Evolutionary conservation across 2,888 invertebrate species (phyloP).

Genomic region (Melinaea menophilus): DNA sequence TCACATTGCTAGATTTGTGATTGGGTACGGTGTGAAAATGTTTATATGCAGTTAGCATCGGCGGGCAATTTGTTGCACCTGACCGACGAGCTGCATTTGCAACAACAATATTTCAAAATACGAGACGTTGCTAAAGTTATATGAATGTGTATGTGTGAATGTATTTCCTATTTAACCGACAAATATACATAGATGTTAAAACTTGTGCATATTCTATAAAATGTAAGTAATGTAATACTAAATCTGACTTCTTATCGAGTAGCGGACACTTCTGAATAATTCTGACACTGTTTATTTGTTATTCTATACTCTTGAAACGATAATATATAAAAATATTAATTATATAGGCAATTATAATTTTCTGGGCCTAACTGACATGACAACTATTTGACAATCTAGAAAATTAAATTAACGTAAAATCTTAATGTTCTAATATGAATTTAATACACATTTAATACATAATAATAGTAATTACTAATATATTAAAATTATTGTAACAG

Average conservation of each 20-base stretch:
- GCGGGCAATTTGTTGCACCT: neutral
- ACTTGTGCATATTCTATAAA: slow-evolving; percentile 27
- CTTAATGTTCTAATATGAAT: too few relatives aligned
- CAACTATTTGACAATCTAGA: slow-evolving; percentile 3
- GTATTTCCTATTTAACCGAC: slow-evolving; percentile 32
- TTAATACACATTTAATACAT: too few relatives aligned
- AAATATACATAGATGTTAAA: slow-evolving; percentile 31
- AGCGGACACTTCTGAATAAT: slow-evolving; percentile 14
- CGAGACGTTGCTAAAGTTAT: slow-evolving; percentile 22
- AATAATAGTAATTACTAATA: too few relatives aligned
- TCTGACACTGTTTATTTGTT: neutral
- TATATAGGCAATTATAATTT: slow-evolving; percentile 2
- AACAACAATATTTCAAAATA: slow-evolving; percentile 11
- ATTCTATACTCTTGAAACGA: neutral
- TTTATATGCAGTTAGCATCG: neutral
- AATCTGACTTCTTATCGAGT: slow-evolving; percentile 55
- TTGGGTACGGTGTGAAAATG: slow-evolving; percentile 14
- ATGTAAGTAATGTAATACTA: slow-evolving; percentile 50
- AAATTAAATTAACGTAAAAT: neutral
- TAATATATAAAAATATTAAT: neutral
- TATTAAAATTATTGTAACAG: too few relatives aligned
- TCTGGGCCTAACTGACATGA: slow-evolving; percentile 11
- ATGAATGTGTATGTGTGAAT: slow-evolving; percentile 21
- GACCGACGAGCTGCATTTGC: neutral
- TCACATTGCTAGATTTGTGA: slow-evolving; percentile 26